Evolutionary conservation across 2,797 vertebrate genomes (phyloP).

Genomic region (Enteromius anoplus): DNA sequence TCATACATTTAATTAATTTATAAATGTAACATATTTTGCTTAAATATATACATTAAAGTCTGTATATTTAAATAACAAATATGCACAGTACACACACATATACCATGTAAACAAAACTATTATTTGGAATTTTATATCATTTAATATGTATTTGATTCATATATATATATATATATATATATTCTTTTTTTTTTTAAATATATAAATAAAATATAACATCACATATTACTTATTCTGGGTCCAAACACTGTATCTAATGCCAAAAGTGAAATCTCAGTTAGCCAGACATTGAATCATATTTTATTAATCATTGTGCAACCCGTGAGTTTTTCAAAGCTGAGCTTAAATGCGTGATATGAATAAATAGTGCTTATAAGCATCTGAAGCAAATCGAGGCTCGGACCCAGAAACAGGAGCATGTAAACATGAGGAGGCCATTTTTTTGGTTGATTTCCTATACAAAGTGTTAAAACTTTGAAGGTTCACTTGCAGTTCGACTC

Average conservation of each 20-base stretch:
- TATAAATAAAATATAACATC: no score
- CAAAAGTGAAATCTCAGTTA: background rate
- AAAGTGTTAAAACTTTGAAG: background rate
- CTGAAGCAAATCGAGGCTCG: background rate
- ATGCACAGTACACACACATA: no score
- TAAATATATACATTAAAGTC: no score
- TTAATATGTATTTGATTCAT: no score
- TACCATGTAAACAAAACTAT: no score
- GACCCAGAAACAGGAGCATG: background rate
- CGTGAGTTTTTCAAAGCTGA: background rate
- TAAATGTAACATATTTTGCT: no score
- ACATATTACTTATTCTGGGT: background rate
- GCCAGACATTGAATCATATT: background rate
- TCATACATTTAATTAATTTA: no score
- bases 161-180: no score
- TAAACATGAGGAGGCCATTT: background rate
- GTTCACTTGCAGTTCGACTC: no score
- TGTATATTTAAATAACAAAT: no score
- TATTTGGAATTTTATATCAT: no score
- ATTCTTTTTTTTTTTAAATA: background rate
- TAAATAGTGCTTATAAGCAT: background rate
- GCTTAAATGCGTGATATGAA: background rate
- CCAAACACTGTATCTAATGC: background rate
- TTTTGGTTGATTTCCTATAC: background rate
- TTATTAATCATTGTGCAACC: background rate